phyloP scores from a whole-genome alignment of 2,113 vertebrate species.

The Megaceryle maxima region DNA sequence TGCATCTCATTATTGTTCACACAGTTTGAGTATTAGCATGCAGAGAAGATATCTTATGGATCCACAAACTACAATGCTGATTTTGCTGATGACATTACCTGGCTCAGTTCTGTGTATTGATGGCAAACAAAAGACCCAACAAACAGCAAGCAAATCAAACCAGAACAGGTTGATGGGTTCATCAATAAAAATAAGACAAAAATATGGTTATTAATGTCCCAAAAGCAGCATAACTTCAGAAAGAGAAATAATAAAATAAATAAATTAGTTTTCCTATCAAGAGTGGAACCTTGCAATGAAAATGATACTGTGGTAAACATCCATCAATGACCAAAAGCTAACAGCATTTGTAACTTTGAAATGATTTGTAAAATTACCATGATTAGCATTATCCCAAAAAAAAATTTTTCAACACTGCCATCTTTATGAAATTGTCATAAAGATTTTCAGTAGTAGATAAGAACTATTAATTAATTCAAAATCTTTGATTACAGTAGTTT shows the following conservation, averaged over 20 bases:
- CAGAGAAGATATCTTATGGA: background rate
- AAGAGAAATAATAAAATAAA: background rate
- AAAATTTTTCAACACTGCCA: background rate
- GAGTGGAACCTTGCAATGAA: background rate
- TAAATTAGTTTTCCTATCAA: background rate
- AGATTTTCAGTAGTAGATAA: background rate
- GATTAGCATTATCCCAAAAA: background rate
- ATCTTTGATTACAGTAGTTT: background rate
- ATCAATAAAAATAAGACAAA: background rate
- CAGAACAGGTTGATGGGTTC: background rate
- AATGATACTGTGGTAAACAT: background rate
- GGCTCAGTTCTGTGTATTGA: background rate
- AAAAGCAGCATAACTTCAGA: background rate
- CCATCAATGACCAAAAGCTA: background rate
- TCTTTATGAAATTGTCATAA: background rate
- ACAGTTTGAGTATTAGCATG: background rate
- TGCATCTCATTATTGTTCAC: background rate
- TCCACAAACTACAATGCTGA: background rate
- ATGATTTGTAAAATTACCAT: background rate
- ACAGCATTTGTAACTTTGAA: background rate
- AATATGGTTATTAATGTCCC: background rate
- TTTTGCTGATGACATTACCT: background rate
- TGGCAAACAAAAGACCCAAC: background rate
- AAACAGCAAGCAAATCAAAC: background rate
- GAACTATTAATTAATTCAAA: background rate